These are phyloP conservation scores for Tenebrio molitor DNA, from an alignment of 1,140 invertebrate species.

Conservation along the genomic window DNA sequence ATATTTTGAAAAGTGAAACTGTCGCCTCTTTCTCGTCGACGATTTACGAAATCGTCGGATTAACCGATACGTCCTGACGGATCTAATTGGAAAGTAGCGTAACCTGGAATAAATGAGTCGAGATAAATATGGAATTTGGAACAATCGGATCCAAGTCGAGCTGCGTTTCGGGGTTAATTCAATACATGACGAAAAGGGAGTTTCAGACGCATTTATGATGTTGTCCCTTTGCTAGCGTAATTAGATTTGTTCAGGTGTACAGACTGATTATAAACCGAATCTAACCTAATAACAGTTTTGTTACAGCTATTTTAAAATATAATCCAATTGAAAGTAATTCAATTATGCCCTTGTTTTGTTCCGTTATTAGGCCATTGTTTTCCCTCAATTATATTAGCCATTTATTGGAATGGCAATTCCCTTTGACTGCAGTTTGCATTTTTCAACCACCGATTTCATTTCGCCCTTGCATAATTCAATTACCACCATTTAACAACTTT, in stretches of 20 bases:
- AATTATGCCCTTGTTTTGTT: constrained; percentile 26
- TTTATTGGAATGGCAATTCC: constrained; percentile 37
- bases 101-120: not conserved
- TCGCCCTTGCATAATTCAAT: constrained; percentile 12
- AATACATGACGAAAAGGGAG: constrained; percentile 23
- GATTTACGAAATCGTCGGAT: too few species aligned
- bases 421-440: constrained; percentile 38
- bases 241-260: constrained; percentile 35
- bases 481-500: constrained; percentile 12
- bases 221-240: constrained; percentile 26
- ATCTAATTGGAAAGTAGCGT: too few species aligned
- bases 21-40: too few species aligned
- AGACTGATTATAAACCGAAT: constrained; percentile 29
- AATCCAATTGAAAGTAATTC: constrained; percentile 31
- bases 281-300: constrained; percentile 38
- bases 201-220: constrained; percentile 24
- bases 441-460: constrained; percentile 17
- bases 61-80: too few species aligned
- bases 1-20: too few species aligned
- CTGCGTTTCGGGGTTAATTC: constrained; percentile 23
- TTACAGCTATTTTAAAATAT: constrained; percentile 33
- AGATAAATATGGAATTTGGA: constrained; percentile 2
- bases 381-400: constrained; percentile 32
- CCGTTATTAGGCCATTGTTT: constrained; percentile 33
- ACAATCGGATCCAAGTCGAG: constrained; percentile 19